These are phyloP conservation scores for Campylorhamphus procurvoides DNA, from an alignment of 2,113 vertebrate genomes.

Conservation along the genomic window DNA sequence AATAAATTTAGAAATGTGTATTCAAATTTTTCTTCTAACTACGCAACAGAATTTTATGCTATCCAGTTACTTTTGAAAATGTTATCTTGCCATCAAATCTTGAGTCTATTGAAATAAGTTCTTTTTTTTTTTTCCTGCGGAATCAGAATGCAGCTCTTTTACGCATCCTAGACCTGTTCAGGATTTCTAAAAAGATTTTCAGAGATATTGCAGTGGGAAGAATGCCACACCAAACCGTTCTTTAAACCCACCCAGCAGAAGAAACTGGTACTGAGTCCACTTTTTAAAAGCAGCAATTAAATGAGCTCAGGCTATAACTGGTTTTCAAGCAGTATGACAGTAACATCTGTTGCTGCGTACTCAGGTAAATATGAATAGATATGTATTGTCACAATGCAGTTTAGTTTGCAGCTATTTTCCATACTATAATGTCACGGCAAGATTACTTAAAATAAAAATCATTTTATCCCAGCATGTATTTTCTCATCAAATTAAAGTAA, in stretches of 20 bases:
- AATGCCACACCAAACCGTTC: background rate
- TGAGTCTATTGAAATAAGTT: slow-evolving; percentile 28
- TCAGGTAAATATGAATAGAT: background rate
- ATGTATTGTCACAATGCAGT: background rate
- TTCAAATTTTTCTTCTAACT: background rate
- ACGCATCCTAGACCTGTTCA: background rate
- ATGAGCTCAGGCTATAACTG: background rate
- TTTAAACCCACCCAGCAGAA: background rate
- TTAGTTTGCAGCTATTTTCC: background rate
- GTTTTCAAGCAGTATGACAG: background rate
- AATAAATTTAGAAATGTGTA: background rate
- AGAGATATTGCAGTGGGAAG: background rate
- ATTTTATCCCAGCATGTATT: background rate
- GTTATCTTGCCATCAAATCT: slow-evolving; percentile 32
- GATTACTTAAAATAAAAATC: background rate
- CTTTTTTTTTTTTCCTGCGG: background rate
- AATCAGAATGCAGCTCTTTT: background rate
- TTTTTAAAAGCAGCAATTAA: slow-evolving; percentile 13
- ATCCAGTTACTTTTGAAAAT: slow-evolving; percentile 49
- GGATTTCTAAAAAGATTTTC: slow-evolving; percentile 31
- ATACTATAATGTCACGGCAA: background rate
- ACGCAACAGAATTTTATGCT: background rate
- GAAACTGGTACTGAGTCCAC: background rate
- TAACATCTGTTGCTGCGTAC: background rate
- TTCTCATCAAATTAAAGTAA: background rate